phyloP scores from a whole-genome alignment of 2,888 invertebrate species.

The Aromia moschata region DNA sequence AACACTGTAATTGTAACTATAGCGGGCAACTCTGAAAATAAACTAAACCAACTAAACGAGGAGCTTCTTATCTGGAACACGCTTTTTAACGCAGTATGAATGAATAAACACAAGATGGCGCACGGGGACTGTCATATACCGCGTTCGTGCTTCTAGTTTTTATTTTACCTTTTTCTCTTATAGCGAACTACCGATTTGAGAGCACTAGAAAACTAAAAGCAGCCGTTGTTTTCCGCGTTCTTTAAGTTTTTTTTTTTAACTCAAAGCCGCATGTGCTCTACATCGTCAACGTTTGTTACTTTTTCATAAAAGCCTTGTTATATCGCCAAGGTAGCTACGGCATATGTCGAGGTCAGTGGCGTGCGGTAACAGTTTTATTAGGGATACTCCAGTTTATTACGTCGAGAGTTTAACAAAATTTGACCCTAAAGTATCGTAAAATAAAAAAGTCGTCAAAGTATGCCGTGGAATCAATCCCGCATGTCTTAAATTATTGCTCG shows the following conservation, averaged over 20 bases:
- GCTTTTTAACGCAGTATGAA: background rate
- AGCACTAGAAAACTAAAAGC: slow-evolving; percentile 41
- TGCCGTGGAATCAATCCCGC: too few species aligned
- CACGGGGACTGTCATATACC: slow-evolving; percentile 17
- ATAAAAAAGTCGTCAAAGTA: too few species aligned
- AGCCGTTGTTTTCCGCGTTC: slow-evolving; percentile 37
- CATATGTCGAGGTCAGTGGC: slow-evolving; percentile 6
- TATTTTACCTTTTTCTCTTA: slow-evolving; percentile 7
- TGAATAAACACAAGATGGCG: slow-evolving; percentile 2
- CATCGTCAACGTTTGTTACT: slow-evolving; percentile 17
- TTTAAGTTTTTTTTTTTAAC: slow-evolving; percentile 40
- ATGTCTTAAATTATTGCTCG: too few species aligned
- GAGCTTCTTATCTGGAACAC: background rate
- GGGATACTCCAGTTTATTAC: too few species aligned
- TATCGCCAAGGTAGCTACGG: slow-evolving; percentile 3
- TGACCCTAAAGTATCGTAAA: too few species aligned
- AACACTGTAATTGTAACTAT: too few species aligned
- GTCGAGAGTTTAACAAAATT: too few species aligned
- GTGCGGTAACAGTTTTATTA: too few species aligned
- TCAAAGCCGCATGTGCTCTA: slow-evolving; percentile 36
- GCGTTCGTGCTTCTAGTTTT: slow-evolving; percentile 17
- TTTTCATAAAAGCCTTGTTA: slow-evolving; percentile 12
- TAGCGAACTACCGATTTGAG: slow-evolving; percentile 34
- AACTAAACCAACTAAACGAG: background rate
- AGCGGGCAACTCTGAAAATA: too few species aligned